Base-by-base conservation (phyloP, 2,888 invertebrate species). In the Himalopsyche anomala region DNA sequence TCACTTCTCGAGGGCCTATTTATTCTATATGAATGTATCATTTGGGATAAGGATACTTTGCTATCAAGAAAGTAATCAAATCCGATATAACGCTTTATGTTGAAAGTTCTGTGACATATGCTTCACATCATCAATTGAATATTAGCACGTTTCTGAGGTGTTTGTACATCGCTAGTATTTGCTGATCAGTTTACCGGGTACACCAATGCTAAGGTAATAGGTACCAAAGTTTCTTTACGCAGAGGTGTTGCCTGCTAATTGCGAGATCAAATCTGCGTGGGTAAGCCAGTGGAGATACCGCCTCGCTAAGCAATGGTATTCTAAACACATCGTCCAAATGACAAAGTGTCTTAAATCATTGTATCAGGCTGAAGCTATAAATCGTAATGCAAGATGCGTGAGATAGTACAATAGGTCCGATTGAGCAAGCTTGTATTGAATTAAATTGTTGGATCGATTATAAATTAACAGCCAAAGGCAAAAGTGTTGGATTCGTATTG, bases 221-320 rank as follows among this genome's bases (percentile, higher is more conserved):
- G 62, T 62, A 62, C 19, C 11, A 19, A 15, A 62, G 62, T 62
- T 62, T 62, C 62, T 62, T 62, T 62, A 11, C 62, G 62, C 62
- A 62, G 62, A 62, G 62, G 62, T 62, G 62, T 62, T 62, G 62
- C 62, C 28, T 28, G 62, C 19, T 62, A 62, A 62, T 62, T 62
- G 62, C 62, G 19, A 62, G 62, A 62, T 62, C 62, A 62, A 62
- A 62, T 62, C 62, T 62, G 62, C 62, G 62, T 62, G 62, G 62
- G 62, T 15, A 62, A 19, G 19, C 62, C 62, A 62, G 62, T 28
- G 28, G 19, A 62, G 62, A 62, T 62, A 62, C 15, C 62, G 62
- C 62, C 62, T 62, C 62, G 62, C 62, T 19, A n/a, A 19, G 62
- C 62, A 19, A 19, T 62, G 62, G 28, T 62, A 62, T 62, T 62